Evolutionary conservation across 2,888 invertebrate genomes (phyloP).

Genomic region (Callosobruchus maculatus): DNA sequence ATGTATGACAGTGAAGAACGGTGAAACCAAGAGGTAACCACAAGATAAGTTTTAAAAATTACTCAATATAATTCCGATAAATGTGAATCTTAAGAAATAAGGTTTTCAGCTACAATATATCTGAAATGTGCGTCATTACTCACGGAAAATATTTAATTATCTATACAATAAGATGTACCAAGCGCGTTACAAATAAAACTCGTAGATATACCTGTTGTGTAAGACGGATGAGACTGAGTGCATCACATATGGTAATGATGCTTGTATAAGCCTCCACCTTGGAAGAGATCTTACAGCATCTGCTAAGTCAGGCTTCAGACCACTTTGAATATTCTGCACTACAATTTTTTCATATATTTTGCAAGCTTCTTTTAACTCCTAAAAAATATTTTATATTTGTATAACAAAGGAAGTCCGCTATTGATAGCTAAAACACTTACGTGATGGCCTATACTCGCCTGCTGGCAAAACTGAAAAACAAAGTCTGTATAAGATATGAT

Average conservation of each 20-base stretch:
- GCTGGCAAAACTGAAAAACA: constrained; percentile 76
- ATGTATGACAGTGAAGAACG: too few species aligned
- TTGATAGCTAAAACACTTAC: constrained; percentile 66
- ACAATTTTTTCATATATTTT: constrained; percentile 97
- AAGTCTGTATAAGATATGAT: background rate
- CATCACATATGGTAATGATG: constrained; percentile 95
- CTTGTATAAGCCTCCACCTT: constrained; percentile 93
- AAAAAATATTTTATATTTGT: background rate
- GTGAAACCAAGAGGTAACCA: too few species aligned
- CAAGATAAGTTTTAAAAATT: too few species aligned
- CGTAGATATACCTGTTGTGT: constrained; percentile 67
- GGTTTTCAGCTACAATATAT: too few species aligned
- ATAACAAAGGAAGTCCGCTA: too few species aligned
- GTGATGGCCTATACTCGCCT: constrained; percentile 85
- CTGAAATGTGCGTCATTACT: too few species aligned
- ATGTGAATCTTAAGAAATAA: too few species aligned
- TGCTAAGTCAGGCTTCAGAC: constrained; percentile 85
- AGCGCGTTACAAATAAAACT: background rate
- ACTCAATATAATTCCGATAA: too few species aligned
- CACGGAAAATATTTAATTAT: too few species aligned
- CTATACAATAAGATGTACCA: too few species aligned
- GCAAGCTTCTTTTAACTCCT: constrained; percentile 92
- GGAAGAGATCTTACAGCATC: constrained; percentile 88
- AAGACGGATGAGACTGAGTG: constrained; percentile 87
- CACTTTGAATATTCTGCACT: constrained; percentile 95